phyloP scores from a whole-genome alignment of 2,888 invertebrate genomes.

The Drosophila koepferae region DNA sequence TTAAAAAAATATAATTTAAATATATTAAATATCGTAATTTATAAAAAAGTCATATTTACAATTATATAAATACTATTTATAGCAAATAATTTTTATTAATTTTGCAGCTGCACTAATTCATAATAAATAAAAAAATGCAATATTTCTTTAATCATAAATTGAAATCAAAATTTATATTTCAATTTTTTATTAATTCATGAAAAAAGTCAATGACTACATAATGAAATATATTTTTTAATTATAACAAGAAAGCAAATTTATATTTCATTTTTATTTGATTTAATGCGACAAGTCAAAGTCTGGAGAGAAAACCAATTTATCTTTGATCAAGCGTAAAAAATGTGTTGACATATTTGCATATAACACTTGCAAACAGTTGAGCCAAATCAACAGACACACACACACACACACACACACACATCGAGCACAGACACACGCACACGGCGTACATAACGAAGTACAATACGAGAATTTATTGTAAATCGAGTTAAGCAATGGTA shows the following conservation, averaged over 20 bases:
- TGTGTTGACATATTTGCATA: conserved; percentile 30
- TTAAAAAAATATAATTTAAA: too few species aligned
- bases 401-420: conserved; percentile 9
- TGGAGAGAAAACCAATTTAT: conserved; percentile 11
- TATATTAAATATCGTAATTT: too few species aligned
- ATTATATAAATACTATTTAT: too few species aligned
- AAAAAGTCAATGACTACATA: background rate
- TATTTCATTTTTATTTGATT: conserved; percentile 3
- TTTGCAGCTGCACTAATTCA: too few species aligned
- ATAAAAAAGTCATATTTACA: too few species aligned
- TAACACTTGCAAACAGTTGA: conserved; percentile 26
- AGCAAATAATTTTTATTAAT: too few species aligned
- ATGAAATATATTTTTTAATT: too few species aligned
- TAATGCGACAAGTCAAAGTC: conserved; percentile 3
- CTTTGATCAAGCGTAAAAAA: conserved; percentile 29
- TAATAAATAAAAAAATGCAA: background rate
- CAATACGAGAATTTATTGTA: conserved; percentile 48
- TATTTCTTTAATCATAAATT: background rate
- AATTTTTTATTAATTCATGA: too few species aligned
- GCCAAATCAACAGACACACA: conserved; percentile 17
- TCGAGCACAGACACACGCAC: background rate
- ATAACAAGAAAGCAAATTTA: background rate
- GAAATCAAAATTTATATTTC: background rate
- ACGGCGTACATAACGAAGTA: conserved; percentile 14
- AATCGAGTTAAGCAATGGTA: conserved; percentile 52